Base-by-base conservation (phyloP, 2,888 invertebrate genomes). In the Pherbina coryleti region DNA sequence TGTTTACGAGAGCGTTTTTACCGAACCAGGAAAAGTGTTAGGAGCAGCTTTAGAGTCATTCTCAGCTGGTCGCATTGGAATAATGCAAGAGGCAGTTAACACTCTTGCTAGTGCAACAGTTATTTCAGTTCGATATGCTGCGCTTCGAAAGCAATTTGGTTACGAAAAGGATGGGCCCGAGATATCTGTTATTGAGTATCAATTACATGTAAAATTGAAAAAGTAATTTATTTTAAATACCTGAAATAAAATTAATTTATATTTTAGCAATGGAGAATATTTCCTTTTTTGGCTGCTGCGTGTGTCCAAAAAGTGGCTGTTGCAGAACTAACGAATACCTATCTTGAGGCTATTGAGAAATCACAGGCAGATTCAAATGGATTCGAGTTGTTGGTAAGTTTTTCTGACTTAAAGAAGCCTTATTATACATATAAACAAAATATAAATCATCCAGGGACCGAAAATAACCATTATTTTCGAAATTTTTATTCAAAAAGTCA, bases 1-100 rank as follows among this genome's bases (percentile, higher is more conserved):
- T 0, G 92, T 92, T 80, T 98, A 98, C 87, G 94, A 96, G 83
- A 95, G 96, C 82, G 95, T 96, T n/a, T 96, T 95, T 89, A 95
- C 96, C 66, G 97, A 97, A 85, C 96, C 97, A 0, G 95, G 94
- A 55, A 94, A 93, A 87, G 94, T 97, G 85, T 92, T 97, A 82
- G 97, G 95, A 0, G 95, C 95, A 0, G 95, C 96, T 0, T 90
- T 97, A 62, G 97, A 97, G 84, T 95, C 95, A 82, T 91, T 98
- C 82, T 97, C 97, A 0, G 94, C 95, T 72, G 97, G 97, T 81
- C 92, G 95, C 73, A 92, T 96, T 70, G 94, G 94, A 8, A 95
- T 96, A 78, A 92, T 93, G 82, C 90, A 89, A 79, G 90, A 90
- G 78, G 82, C 91, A 75, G 89, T 88, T 5, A 89, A 90, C 49